Conservation (phyloP, 1,140 invertebrate genomes). For the Trachelipus rathkii region DNA sequence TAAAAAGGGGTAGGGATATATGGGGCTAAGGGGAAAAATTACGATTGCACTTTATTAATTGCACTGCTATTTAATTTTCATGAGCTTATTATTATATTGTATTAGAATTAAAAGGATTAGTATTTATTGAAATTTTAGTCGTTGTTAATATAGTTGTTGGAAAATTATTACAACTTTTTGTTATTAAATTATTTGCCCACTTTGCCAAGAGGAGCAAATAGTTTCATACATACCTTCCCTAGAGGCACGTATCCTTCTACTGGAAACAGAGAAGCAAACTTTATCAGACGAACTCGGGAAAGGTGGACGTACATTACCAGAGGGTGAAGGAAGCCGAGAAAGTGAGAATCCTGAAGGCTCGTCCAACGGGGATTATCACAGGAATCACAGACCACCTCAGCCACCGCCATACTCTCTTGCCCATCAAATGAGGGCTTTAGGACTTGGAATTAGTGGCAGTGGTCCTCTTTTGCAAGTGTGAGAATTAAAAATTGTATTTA, state of each 20-base stretch:
- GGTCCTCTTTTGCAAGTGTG: slow-evolving; percentile 35
- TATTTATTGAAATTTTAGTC: no score
- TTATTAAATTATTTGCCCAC: no score
- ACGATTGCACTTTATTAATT: no score
- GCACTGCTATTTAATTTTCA: no score
- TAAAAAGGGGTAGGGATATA: no score
- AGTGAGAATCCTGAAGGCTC: slow-evolving; percentile 50
- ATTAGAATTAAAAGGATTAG: no score
- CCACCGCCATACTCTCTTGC: slow-evolving; percentile 49
- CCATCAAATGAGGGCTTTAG: slow-evolving; percentile 52
- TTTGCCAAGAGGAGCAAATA: slow-evolving; percentile 60
- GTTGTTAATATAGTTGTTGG: no score
- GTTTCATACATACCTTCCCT: slow-evolving; percentile 82
- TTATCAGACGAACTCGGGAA: slow-evolving; percentile 47
- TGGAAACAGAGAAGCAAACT: slow-evolving; percentile 73
- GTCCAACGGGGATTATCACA: slow-evolving; percentile 48
- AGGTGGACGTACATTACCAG: slow-evolving; percentile 32
- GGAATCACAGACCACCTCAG: slow-evolving; percentile 48
- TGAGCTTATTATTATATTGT: no score
- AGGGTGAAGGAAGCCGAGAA: slow-evolving; percentile 26
- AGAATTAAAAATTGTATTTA: no score
- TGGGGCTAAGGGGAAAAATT: no score
- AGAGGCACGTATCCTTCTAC: slow-evolving; percentile 73
- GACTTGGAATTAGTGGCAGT: slow-evolving; percentile 49
- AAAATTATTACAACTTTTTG: no score